Conservation (phyloP, 2,888 invertebrate genomes). For the Sicus ferrugineus region DNA sequence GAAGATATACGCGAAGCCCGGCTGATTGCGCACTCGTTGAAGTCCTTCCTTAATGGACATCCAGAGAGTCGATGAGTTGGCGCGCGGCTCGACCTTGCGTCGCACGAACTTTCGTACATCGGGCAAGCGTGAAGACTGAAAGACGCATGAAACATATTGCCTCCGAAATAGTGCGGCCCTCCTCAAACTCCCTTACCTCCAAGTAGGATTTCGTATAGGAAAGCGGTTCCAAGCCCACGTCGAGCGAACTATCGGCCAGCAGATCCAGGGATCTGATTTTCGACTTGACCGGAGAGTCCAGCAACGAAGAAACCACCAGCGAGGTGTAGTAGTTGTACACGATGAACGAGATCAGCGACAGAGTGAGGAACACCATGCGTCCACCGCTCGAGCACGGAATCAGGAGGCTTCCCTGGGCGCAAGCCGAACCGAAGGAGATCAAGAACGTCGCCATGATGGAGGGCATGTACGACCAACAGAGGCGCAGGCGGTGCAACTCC, state of each 20-base stretch:
- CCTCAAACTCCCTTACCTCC: constrained; percentile 47
- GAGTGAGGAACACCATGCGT: constrained; percentile 54
- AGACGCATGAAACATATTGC: neutral
- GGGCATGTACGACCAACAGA: constrained; percentile 48
- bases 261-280: constrained; percentile 66
- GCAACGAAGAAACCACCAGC: constrained; percentile 70
- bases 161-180: constrained; percentile 17
- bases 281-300: constrained; percentile 68
- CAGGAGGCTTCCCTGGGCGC: constrained; percentile 65
- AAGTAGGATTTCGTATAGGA: constrained; percentile 55
- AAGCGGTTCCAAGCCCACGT: constrained; percentile 67
- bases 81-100: constrained; percentile 49
- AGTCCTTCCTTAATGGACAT: constrained; percentile 51
- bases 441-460: constrained; percentile 58
- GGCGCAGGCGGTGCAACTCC: constrained; percentile 48
- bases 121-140: constrained; percentile 40
- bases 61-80: constrained; percentile 50
- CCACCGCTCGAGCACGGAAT: constrained; percentile 65
- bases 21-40: constrained; percentile 49
- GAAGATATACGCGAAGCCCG: constrained; percentile 57
- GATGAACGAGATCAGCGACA: constrained; percentile 62
- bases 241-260: constrained; percentile 67
- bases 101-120: constrained; percentile 51
- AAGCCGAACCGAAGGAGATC: constrained; percentile 65
- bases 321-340: constrained; percentile 73